phyloP scores from a whole-genome alignment of 2,113 vertebrate species.

The Gnathonemus longibarbis region DNA sequence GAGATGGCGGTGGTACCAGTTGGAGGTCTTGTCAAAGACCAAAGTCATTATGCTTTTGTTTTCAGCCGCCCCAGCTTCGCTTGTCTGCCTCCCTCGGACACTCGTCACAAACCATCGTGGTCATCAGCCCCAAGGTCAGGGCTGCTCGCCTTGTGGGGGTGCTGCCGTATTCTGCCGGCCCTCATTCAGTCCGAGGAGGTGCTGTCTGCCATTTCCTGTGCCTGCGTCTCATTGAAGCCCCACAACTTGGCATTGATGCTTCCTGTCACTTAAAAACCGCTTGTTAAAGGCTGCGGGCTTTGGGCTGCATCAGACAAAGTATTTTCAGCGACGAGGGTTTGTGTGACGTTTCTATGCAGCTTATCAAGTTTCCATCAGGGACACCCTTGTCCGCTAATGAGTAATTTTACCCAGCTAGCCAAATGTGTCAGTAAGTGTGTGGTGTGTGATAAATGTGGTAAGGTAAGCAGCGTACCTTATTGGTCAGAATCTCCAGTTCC shows the following conservation, averaged over 20 bases:
- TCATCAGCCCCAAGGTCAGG: neutral
- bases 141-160: neutral
- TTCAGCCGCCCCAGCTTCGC: neutral
- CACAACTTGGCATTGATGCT: neutral
- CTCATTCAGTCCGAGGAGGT: neutral
- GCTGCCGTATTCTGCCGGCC: neutral
- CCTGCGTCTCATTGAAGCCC: neutral
- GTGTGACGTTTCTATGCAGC: neutral
- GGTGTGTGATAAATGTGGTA: neutral
- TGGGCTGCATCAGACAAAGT: neutral
- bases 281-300: neutral
- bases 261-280: neutral
- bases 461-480: neutral
- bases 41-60: neutral
- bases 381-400: neutral
- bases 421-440: neutral
- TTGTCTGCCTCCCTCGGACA: neutral
- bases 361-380: neutral
- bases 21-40: neutral
- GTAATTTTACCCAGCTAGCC: neutral
- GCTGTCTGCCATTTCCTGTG: neutral
- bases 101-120: neutral
- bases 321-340: neutral
- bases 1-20: neutral
- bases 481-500: neutral